Evolutionary conservation across 2,113 vertebrate species (phyloP), one percentile per base, ranked within the genome.

Genomic region (Poicephalus meyeri): DNA sequence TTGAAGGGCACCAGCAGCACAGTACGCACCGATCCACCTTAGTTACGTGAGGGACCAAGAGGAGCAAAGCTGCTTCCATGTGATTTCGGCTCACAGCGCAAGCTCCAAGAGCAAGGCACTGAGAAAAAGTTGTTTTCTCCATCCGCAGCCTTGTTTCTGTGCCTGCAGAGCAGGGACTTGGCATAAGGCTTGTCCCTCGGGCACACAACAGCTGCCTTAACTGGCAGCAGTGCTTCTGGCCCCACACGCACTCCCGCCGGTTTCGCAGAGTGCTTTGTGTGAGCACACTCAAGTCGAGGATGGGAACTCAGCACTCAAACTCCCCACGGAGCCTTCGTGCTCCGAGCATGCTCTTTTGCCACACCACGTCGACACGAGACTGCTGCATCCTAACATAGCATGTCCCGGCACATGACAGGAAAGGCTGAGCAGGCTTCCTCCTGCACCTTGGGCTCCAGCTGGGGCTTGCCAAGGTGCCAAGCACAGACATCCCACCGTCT

Each of bases 321-420:
- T 56, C 37, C 28, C 31, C 1, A 24, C 5, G 8, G 47, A 47
- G 64, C 52, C 39, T 28, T 11, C 11, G 15, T 1, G 3, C 31
- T 42, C 55, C 31, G 17, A 56, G 52, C 25, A 5, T 7, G 77
- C 73, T 66, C 24, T 15, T 49, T 14, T 8, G 5, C 39, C 8
- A 60, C 52, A 13, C 25, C 63, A 47, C 9, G 7, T 26, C 16
- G 29, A 44, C 42, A 12, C 0, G 3, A 79, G 15, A 25, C 21
- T 0, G 4, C 70, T 25, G 39, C 47, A 0, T 78, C 73, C 49
- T 28, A 10, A 4, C 2, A 3, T 33, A 41, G 58, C 35, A 1
- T 4, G 16, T 35, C 80, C 35, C 9, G 1, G 11, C 10, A 2
- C 11, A 7, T 35, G 10, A 4, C 10, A 2, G 56, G 66, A 13